Percentiles rank a stretch among this genome's conserved stretches.
Evolutionary conservation across 2,113 vertebrate species (phyloP).

Genomic region (Lampris incognitus): DNA sequence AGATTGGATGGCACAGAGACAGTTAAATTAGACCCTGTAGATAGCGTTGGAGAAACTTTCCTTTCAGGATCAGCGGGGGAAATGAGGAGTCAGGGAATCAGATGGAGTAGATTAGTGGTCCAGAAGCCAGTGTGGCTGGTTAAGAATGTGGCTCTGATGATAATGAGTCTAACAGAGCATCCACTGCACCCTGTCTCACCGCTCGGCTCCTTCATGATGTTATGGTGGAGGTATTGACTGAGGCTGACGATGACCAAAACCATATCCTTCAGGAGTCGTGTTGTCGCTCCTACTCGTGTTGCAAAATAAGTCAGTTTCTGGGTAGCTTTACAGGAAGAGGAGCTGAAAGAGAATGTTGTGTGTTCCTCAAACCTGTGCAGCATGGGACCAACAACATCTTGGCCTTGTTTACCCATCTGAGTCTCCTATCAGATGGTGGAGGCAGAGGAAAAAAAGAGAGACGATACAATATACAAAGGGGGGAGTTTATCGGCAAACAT

Average conservation of each 20-base stretch:
- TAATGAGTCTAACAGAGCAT: slow-evolving; percentile 80
- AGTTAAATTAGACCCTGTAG: slow-evolving; percentile 80
- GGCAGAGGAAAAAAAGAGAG: slow-evolving; percentile 23
- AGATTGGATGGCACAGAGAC: slow-evolving; percentile 62
- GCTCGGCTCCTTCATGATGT: slow-evolving; percentile 60
- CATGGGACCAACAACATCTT: slow-evolving; percentile 53
- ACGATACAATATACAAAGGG: slow-evolving; percentile 38
- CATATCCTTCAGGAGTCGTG: slow-evolving; percentile 66
- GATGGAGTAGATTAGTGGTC: slow-evolving; percentile 72
- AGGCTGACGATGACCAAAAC: slow-evolving; percentile 62
- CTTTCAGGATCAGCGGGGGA: slow-evolving; percentile 66
- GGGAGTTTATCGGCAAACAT: slow-evolving; percentile 54
- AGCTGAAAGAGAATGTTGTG: slow-evolving; percentile 61
- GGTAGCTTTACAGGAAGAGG: slow-evolving; percentile 25
- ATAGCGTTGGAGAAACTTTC: slow-evolving; percentile 71
- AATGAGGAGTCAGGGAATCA: slow-evolving; percentile 76
- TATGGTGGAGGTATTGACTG: slow-evolving; percentile 66
- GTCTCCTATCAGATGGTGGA: slow-evolving; percentile 49
- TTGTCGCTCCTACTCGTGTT: slow-evolving; percentile 54
- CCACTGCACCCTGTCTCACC: slow-evolving; percentile 46
- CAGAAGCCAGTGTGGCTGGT: slow-evolving; percentile 68
- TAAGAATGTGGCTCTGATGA: slow-evolving; percentile 77
- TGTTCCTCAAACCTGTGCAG: slow-evolving; percentile 35
- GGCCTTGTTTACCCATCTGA: slow-evolving; percentile 53
- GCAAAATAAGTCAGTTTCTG: slow-evolving; percentile 56